phyloP scores from a whole-genome alignment of 2,888 invertebrate genomes.

The Eurytoma californica region DNA sequence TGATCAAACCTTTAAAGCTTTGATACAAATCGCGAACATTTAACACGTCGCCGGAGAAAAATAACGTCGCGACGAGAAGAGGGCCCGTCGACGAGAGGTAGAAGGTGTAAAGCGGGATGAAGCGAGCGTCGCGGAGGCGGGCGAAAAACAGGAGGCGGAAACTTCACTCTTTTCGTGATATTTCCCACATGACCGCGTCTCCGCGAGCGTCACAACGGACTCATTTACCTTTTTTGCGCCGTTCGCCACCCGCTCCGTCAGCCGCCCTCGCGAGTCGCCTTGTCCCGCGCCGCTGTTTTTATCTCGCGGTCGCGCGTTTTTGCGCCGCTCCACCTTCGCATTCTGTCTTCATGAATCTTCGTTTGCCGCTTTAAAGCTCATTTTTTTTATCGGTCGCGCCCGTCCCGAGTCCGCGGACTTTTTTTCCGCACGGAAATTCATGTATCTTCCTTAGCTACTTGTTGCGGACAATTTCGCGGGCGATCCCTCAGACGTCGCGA shows the following conservation, averaged over 20 bases:
- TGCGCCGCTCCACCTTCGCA: constrained; percentile 32
- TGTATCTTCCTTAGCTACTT: constrained; percentile 51
- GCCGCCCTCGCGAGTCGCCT: constrained; percentile 35
- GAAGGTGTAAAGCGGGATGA: neutral
- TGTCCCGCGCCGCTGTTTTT: neutral
- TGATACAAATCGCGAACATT: too few species aligned
- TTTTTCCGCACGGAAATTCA: constrained; percentile 16
- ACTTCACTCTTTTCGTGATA: constrained; percentile 25
- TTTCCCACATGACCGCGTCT: constrained; percentile 41
- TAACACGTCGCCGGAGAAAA: too few species aligned
- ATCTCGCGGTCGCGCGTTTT: constrained; percentile 37
- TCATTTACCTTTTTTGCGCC: constrained; percentile 24
- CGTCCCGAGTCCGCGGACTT: neutral
- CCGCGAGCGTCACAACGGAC: constrained; percentile 43
- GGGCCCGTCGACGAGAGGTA: neutral
- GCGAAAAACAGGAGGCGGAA: neutral
- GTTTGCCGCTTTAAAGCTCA: constrained; percentile 39
- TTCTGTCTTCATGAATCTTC: constrained; percentile 51
- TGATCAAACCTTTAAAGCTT: too few species aligned
- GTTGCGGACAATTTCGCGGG: constrained; percentile 34
- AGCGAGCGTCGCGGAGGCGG: neutral
- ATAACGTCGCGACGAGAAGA: too few species aligned
- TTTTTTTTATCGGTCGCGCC: constrained; percentile 24
- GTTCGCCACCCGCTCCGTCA: neutral
- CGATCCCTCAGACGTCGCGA: constrained; percentile 18